Conservation (phyloP, 2,888 invertebrate genomes). For the Anticlea derivata region DNA sequence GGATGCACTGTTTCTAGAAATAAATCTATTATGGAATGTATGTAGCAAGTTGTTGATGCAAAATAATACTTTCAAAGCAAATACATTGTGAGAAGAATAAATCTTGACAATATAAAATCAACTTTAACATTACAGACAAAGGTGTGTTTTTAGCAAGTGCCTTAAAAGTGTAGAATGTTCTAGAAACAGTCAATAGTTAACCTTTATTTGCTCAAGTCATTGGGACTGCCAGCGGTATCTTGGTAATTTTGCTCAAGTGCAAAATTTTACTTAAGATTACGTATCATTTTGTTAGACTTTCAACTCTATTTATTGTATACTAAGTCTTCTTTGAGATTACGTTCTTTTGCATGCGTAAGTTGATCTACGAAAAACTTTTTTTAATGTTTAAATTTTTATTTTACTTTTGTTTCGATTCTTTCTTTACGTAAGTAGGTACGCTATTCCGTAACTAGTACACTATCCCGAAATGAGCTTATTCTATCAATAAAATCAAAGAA, state of each 20-base stretch:
- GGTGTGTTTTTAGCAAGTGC: neutral
- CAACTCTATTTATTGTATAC: constrained; percentile 23
- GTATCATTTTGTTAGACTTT: constrained; percentile 38
- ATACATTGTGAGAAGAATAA: too few species aligned
- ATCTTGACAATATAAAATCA: neutral
- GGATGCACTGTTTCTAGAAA: constrained; percentile 31
- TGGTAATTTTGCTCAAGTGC: constrained; percentile 77
- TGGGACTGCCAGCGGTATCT: constrained; percentile 53
- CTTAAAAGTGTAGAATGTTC: constrained; percentile 3
- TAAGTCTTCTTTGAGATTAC: constrained; percentile 17
- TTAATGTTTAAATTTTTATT: neutral
- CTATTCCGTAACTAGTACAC: too few species aligned
- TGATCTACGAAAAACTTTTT: constrained; percentile 2
- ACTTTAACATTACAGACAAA: neutral
- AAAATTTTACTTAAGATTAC: constrained; percentile 80
- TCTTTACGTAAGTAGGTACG: too few species aligned
- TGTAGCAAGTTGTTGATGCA: too few species aligned
- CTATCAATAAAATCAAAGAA: too few species aligned
- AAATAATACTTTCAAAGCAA: neutral
- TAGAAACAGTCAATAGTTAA: constrained; percentile 25
- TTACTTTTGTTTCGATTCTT: neutral
- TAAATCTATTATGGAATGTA: neutral
- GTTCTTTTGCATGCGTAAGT: constrained; percentile 18
- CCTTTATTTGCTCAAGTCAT: constrained; percentile 38
- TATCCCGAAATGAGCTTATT: too few species aligned